These are phyloP conservation scores for Pollenia amentaria DNA, from an alignment of 2,888 invertebrate genomes.

Conservation along the genomic window DNA sequence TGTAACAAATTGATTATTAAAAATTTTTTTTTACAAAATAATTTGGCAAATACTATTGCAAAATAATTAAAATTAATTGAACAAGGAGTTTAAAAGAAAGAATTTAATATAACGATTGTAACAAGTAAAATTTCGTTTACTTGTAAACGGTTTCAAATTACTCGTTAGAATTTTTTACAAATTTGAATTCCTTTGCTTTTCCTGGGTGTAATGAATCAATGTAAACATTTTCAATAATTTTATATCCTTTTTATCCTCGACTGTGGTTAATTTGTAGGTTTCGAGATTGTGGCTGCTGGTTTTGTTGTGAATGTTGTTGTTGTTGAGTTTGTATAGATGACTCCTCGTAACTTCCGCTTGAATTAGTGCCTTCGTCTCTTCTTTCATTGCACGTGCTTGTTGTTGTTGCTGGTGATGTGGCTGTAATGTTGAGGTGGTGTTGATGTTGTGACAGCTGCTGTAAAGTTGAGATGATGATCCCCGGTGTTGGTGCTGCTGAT, in stretches of 20 bases:
- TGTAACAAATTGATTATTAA: background rate
- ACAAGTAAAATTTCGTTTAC: background rate
- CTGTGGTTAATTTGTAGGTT: conserved; percentile 75
- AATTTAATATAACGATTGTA: conserved; percentile 11
- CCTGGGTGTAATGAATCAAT: conserved; percentile 81
- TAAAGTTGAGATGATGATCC: conserved; percentile 42
- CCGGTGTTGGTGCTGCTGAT: conserved; percentile 55
- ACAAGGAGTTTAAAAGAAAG: background rate
- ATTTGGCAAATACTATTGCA: conserved; percentile 54
- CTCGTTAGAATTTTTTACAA: conserved; percentile 20
- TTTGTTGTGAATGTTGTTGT: conserved; percentile 56
- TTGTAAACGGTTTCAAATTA: conserved; percentile 48
- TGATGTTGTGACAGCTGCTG: conserved; percentile 56
- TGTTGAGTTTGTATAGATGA: conserved; percentile 62
- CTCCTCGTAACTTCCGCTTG: conserved; percentile 55
- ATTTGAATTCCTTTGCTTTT: conserved; percentile 56
- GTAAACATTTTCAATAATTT: conserved; percentile 84
- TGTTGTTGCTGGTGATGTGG: conserved; percentile 56
- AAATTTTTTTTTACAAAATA: conserved; percentile 1
- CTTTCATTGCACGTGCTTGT: conserved; percentile 67
- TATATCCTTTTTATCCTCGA: conserved; percentile 82
- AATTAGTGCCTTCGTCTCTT: conserved; percentile 40
- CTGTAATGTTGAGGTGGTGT: conserved; percentile 53
- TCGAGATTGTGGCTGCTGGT: conserved; percentile 70
- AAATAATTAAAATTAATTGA: conserved; percentile 52